Evolutionary conservation across 2,113 vertebrate species (phyloP), one percentile per base, ranked within the genome.

Genomic region (Callipepla californica): DNA sequence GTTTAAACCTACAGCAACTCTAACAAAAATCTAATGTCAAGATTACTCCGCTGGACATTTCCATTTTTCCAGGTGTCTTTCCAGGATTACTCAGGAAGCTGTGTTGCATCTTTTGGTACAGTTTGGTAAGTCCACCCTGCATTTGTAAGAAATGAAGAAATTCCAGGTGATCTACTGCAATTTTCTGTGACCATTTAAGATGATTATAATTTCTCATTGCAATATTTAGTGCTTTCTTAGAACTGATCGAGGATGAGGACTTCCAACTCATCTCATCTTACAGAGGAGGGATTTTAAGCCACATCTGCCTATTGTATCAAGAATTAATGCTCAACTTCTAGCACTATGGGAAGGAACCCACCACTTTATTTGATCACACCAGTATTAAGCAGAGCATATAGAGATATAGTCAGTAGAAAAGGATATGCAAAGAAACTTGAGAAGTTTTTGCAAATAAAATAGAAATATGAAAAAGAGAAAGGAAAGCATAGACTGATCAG

Each of bases 91-190:
- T 78, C 5, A 68, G 32, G 6, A 55, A 70, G 38, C 0, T 42
- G 9, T 22, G 45, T 36, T 53, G 25, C 55, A 42, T 53, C 45
- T 57, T 34, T 1, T 14, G 19, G 48, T 69, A 7, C 3, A 30
- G 1, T 28, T 18, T n/a, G 23, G 1, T 48, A 77, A 32, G 2
- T 63, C 40, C 19, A n/a, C 11, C 4, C 15, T 4, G 0, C 74
- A n/a, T 22, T 20, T 59, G 6, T 44, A 51, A 11, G 38, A 85
- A 86, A 85, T 48, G 16, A 62, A 66, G 40, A 70, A 5, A n/a
- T 5, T 79, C 36, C 15, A 42, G 21, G 44, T 68, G 34, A 55
- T 50, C 4, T 16, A 70, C 77, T 63, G 0, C 9, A 62, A 17
- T 70, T 87, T 85, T 74, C 34, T 92, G 80, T 63, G 55, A 77